Evolutionary conservation across 92 coral and sea anemone species (phyloP).

Genomic region (Zoanthus gigantus): DNA sequence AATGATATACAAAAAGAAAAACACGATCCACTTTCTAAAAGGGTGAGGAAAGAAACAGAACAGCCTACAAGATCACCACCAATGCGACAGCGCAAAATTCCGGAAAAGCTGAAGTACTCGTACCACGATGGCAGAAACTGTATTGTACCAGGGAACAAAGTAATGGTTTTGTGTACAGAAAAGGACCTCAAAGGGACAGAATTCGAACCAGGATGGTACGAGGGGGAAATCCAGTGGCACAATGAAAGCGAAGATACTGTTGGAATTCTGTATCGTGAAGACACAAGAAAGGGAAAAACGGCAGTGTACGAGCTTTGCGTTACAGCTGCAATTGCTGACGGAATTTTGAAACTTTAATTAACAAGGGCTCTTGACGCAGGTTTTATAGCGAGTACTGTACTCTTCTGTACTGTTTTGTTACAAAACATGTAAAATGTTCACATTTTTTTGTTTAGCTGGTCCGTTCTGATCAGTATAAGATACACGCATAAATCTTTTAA

Average conservation of each 20-base stretch:
- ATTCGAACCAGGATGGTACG: slow-evolving; percentile 47
- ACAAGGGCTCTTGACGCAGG: neutral
- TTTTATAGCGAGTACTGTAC: slow-evolving; percentile 7
- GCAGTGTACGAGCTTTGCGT: slow-evolving; percentile 43
- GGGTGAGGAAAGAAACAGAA: slow-evolving; percentile 13
- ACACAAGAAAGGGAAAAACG: slow-evolving; percentile 32
- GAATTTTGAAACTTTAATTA: slow-evolving; percentile 28
- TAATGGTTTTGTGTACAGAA: slow-evolving; percentile 44
- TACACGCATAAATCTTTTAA: slow-evolving; percentile 20
- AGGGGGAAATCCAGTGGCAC: slow-evolving; percentile 50
- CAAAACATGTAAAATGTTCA: neutral
- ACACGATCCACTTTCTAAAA: slow-evolving; percentile 22
- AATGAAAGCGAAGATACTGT: slow-evolving; percentile 38
- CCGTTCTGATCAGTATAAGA: neutral
- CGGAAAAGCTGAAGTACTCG: slow-evolving; percentile 28
- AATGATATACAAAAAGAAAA: slow-evolving; percentile 17
- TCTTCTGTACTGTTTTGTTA: slow-evolving; percentile 7
- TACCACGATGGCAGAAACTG: slow-evolving; percentile 19
- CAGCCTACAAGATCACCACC: slow-evolving; percentile 13
- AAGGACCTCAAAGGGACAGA: slow-evolving; percentile 42
- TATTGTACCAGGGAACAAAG: slow-evolving; percentile 32
- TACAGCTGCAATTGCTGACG: slow-evolving; percentile 43
- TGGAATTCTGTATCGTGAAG: slow-evolving; percentile 50
- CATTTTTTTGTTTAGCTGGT: slow-evolving; percentile 1
- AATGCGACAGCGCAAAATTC: slow-evolving; percentile 30